phyloP scores from a whole-genome alignment of 23 tunicate species.

The Styela clava region DNA sequence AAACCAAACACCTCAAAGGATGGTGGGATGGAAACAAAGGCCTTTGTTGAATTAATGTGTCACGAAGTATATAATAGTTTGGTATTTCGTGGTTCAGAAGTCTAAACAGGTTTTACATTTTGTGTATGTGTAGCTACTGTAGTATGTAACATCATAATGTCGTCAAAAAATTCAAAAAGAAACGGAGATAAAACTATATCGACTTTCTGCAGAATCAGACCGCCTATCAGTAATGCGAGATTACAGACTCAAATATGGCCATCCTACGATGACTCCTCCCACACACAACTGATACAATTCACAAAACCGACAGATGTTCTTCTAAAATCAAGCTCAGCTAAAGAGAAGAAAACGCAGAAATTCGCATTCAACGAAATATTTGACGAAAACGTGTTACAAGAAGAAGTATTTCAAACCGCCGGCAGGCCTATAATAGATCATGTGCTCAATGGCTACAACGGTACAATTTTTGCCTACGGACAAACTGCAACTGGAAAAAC shows the following conservation, averaged over 20 bases:
- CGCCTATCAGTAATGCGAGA: not conserved
- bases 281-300: slow-evolving; percentile 6
- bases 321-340: not conserved
- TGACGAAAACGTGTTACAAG: slow-evolving; percentile 48
- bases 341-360: slow-evolving; percentile 3
- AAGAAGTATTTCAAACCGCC: slow-evolving; percentile 49
- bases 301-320: not conserved
- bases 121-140: not conserved
- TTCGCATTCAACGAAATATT: slow-evolving; percentile 68
- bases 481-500: slow-evolving; percentile 97
- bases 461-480: slow-evolving; percentile 96
- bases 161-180: slow-evolving; percentile 1
- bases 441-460: slow-evolving; percentile 80
- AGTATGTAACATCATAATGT: not conserved
- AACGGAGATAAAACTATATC: slow-evolving; percentile 1
- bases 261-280: not conserved
- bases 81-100: not conserved
- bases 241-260: not conserved
- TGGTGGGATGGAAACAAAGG: too few species aligned
- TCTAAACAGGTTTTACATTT: not conserved
- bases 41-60: not conserved
- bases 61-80: not conserved
- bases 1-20: not conserved
- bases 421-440: slow-evolving; percentile 70
- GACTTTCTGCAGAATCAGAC: slow-evolving; percentile 6